Base-by-base conservation (phyloP, 1,140 invertebrate genomes). In the Drosophila micromelanica region DNA sequence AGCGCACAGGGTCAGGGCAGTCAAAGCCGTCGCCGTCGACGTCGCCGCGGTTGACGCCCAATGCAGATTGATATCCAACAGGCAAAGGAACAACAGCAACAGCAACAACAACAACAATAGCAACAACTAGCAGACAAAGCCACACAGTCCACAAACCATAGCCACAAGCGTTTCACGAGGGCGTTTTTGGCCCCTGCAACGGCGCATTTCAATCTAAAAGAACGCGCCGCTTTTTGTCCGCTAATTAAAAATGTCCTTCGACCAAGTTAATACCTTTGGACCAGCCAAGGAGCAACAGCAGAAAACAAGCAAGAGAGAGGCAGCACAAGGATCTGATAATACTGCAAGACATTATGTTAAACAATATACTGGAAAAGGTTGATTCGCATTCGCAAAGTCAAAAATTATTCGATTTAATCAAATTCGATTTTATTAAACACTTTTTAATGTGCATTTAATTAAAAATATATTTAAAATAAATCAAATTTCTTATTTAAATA, bases 241-340 rank as follows among this genome's bases (percentile, higher is more conserved):
- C 80, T 76, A 80, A 85, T 84, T 85, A 85, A 85, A 84, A 84
- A 65, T 85, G 80, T 84, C 80, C 80, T 80, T 84, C 67, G 72
- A 57, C 56, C 45, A 54, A 57, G 71, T 17, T 17, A 20, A 60
- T 42, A 68, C 56, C 45, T 49, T 51, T 49, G 46, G 46, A n/a
- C 35, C 38, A 17, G 23, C 12, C 11, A 3, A 40, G 12, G 37
- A 38, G 37, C 37, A 12, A 13, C n/a, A 5, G 9, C 3, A 45
- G 3, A 20, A 55, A 13, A 52, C 17, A n/a, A 46, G 6, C 27
- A 57, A 57, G 37, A 40, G 43, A 70, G 56, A 51, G 69, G 6
- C 13, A 23, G 17, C 7, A 35, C 8, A 35, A 35, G 7, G 32
- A 35, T 35, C 32, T 35, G 8, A 9, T 9, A 2, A 23, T 23